These are phyloP conservation scores for Sebastes schlegelii DNA, from an alignment of 2,113 vertebrate species.

Conservation along the genomic window DNA sequence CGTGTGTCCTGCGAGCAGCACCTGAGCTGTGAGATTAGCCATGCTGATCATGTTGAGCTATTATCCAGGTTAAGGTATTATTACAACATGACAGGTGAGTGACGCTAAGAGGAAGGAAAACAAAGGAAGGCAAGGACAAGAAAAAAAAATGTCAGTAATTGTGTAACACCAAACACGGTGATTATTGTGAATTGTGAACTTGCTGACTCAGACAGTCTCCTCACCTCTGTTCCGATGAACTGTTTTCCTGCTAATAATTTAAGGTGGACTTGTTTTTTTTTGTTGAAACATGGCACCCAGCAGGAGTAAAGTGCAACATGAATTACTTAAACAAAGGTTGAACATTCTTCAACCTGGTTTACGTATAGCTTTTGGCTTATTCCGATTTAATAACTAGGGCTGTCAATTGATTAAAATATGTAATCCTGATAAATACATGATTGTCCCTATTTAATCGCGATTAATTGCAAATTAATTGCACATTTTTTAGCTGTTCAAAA, in stretches of 20 bases:
- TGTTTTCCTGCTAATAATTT: slow-evolving; percentile 24
- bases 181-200: neutral
- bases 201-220: neutral
- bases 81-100: slow-evolving; percentile 65
- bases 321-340: neutral
- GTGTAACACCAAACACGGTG: neutral
- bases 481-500: too few species aligned
- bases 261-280: too few species aligned
- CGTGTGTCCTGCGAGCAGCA: slow-evolving; percentile 57
- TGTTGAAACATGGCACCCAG: neutral
- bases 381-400: neutral
- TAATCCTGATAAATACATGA: too few species aligned
- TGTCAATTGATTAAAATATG: too few species aligned
- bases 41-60: slow-evolving; percentile 66
- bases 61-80: slow-evolving; percentile 76
- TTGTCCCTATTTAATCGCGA: too few species aligned
- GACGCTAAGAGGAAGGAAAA: slow-evolving; percentile 30
- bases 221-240: neutral
- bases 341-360: neutral
- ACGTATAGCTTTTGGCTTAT: neutral
- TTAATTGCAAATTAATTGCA: too few species aligned
- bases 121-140: slow-evolving; percentile 20
- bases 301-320: neutral
- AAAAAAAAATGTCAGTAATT: neutral
- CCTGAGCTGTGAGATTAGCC: slow-evolving; percentile 81